Evolutionary conservation across 2,113 vertebrate genomes (phyloP).

Genomic region (Erinaceus europaeus): DNA sequence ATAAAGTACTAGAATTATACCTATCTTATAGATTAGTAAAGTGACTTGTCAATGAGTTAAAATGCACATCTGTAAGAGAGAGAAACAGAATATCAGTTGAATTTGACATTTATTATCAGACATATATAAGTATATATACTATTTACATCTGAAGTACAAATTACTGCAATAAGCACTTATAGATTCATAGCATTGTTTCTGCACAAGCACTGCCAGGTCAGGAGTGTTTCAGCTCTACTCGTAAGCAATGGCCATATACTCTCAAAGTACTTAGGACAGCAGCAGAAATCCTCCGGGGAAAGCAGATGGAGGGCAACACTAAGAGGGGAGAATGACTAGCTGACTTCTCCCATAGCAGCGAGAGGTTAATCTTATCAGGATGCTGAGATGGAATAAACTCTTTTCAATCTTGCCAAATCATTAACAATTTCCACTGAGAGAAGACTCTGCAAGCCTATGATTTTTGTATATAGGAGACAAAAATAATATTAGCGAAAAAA

Average conservation of each 20-base stretch:
- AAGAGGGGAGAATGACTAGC: not conserved
- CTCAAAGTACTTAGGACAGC: not conserved
- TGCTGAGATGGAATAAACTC: not conserved
- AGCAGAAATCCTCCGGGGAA: not conserved
- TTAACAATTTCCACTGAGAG: not conserved
- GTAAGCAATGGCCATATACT: not conserved
- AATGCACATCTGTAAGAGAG: not conserved
- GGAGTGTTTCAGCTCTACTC: not conserved
- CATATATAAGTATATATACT: not conserved
- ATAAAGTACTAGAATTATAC: not conserved
- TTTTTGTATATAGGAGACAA: not conserved
- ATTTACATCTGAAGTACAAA: not conserved
- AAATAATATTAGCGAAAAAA: not conserved
- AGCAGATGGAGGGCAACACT: not conserved
- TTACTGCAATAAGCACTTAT: not conserved
- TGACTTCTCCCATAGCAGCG: not conserved
- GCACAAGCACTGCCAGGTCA: not conserved
- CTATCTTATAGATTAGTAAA: not conserved
- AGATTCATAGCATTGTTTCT: not conserved
- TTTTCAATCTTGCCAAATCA: not conserved
- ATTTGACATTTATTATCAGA: too few species aligned
- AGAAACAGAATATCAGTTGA: not conserved
- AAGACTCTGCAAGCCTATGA: not conserved
- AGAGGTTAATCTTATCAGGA: not conserved
- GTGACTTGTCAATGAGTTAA: not conserved